These are phyloP conservation scores for Ephydatia muelleri DNA, from an alignment of 37 sponge, comb jelly and placozoan species.

Conservation along the genomic window DNA sequence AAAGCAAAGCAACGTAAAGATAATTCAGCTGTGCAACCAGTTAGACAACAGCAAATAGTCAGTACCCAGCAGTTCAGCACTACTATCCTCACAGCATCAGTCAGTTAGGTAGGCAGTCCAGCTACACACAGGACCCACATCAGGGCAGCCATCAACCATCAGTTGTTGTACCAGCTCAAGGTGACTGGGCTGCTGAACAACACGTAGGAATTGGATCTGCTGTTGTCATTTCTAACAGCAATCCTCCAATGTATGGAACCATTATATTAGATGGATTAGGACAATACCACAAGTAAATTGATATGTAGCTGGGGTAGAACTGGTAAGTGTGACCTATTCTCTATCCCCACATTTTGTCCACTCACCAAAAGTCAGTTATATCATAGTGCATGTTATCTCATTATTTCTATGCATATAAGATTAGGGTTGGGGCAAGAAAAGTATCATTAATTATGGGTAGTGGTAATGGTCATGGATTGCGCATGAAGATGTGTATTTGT, in stretches of 20 bases:
- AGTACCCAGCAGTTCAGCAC: neutral
- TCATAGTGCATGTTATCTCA: too few species aligned
- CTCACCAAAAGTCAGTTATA: too few species aligned
- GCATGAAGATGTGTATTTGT: too few species aligned
- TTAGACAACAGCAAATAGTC: neutral
- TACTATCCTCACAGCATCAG: neutral
- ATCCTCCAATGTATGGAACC: conserved; percentile 19
- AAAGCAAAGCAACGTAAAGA: neutral
- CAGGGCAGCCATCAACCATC: neutral
- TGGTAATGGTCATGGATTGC: too few species aligned
- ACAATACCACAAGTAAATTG: conserved; percentile 11
- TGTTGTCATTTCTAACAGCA: neutral
- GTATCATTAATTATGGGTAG: too few species aligned
- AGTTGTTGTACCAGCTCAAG: neutral
- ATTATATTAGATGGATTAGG: conserved; percentile 53
- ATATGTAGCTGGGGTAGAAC: conserved; percentile 55
- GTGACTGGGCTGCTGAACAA: neutral
- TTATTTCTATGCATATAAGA: too few species aligned
- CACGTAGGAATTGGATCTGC: conserved; percentile 14
- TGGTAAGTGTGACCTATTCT: too few species aligned
- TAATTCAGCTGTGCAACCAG: neutral
- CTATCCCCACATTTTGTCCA: too few species aligned
- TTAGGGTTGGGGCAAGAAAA: too few species aligned
- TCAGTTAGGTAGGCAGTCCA: neutral
- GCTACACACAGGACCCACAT: conserved; percentile 2